Percentiles rank a stretch among this genome's conserved stretches.
Evolutionary conservation across 2,797 vertebrate species (phyloP).

Genomic region (Pseudochirops cupreus): DNA sequence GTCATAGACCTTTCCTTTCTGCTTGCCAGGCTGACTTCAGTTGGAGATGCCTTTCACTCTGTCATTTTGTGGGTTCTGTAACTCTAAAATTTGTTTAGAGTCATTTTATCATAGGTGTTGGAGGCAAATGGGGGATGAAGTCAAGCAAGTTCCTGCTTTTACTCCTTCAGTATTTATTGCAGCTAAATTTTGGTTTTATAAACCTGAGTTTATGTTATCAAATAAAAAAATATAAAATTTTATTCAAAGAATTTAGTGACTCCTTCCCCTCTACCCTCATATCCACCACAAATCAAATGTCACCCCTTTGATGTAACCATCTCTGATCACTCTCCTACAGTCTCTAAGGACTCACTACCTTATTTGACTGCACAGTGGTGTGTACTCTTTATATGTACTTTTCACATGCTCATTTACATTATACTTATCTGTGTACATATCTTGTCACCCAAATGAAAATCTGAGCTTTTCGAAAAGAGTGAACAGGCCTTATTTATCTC

Average conservation of each 20-base stretch:
- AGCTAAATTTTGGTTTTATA: conserved; percentile 40
- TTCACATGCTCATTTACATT: not conserved
- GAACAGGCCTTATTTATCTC: not conserved
- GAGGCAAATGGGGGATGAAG: no score
- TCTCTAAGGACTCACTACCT: not conserved
- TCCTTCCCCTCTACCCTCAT: not conserved
- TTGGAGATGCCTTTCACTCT: no score
- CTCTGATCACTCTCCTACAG: not conserved
- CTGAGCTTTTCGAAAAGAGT: not conserved
- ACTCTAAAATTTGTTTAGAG: no score
- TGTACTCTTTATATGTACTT: not conserved
- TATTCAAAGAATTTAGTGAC: not conserved
- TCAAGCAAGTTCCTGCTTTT: no score
- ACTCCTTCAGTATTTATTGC: conserved; percentile 39
- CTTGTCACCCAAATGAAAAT: not conserved
- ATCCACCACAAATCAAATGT: not conserved
- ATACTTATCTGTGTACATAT: not conserved
- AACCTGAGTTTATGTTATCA: conserved; percentile 11
- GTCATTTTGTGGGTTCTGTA: no score
- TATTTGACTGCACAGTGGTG: not conserved
- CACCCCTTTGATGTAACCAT: not conserved
- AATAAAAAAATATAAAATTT: not conserved
- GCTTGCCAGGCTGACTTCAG: no score
- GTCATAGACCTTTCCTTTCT: no score
- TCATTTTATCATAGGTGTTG: no score